Base-by-base conservation (phyloP, 2,888 invertebrate species). In the Agriotes lineatus region DNA sequence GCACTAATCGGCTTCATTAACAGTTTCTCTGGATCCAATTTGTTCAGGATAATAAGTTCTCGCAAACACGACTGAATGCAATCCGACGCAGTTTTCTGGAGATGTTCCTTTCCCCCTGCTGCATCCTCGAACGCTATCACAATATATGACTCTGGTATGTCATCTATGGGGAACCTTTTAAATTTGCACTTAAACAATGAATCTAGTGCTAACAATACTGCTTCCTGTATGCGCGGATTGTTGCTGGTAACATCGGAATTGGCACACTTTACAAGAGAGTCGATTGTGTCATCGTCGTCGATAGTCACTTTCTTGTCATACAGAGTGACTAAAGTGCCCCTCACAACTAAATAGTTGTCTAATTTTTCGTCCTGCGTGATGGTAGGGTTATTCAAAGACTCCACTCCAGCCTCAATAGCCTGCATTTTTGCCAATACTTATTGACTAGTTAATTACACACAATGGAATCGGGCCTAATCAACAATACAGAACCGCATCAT, bases 141-240 rank as follows among this genome's bases (percentile, higher is more conserved):
- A 10, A 63, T 1, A n/a, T 54, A 63, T 2, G 10, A 9, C 3
- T 54, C 56, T 10, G 56, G 44, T 35, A 63, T 9, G 10, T 30
- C 44, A 10, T 9, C n/a, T 1, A 42, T 9, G 7, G 33, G 2
- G 12, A n/a, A 19, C 12, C 12, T 22, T 14, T 9, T 33, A n/a
- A n/a, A 56, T 18, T 56, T 30, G 16, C 33, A 54, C 12, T 44
- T 44, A 19, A 16, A 44, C 1, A 63, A 3, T 22, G 20, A 14
- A 12, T 63, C 33, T 19, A 63, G 14, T 10, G 33, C 18, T n/a
- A 3, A 5, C 6, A 52, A 19, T 3, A 18, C 52, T 10, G 16
- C 14, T 1, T 10, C 33, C 3, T 25, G 12, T 33, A 52, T 1
- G 9, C 10, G n/a, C 1, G 10, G 1, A 18, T 30, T 52, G 1